Percentiles rank a stretch among this genome's conserved stretches.
phyloP scores from a whole-genome alignment of 2,113 vertebrate species.

The Carettochelys insculpta region DNA sequence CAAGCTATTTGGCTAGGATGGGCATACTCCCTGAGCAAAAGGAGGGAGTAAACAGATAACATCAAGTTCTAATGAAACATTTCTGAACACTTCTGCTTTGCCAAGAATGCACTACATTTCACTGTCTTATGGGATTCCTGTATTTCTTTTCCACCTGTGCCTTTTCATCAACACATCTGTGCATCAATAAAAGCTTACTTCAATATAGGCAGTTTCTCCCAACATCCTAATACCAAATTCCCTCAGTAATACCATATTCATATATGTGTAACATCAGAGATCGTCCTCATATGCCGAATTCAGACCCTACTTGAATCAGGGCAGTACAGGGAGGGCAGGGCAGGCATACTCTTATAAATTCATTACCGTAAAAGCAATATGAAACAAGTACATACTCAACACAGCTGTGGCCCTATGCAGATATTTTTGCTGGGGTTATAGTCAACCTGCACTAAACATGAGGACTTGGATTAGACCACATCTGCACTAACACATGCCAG shows the following conservation, averaged over 20 bases:
- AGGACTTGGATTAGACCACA: background rate
- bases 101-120: background rate
- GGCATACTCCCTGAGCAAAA: background rate
- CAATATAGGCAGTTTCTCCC: background rate
- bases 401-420: background rate
- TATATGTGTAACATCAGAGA: background rate
- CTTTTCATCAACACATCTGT: background rate
- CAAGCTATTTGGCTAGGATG: background rate
- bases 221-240: background rate
- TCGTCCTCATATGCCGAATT: background rate
- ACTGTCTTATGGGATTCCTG: background rate
- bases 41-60: background rate
- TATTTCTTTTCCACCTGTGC: background rate
- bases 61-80: background rate
- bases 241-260: background rate
- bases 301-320: background rate
- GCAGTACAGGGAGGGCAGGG: background rate
- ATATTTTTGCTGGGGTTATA: background rate
- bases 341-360: background rate
- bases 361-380: background rate
- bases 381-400: background rate
- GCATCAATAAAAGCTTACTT: background rate
- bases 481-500: background rate
- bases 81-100: background rate
- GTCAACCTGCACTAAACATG: background rate